Base-by-base conservation (phyloP, 1,140 invertebrate genomes). In the Papilio aristodemus region DNA sequence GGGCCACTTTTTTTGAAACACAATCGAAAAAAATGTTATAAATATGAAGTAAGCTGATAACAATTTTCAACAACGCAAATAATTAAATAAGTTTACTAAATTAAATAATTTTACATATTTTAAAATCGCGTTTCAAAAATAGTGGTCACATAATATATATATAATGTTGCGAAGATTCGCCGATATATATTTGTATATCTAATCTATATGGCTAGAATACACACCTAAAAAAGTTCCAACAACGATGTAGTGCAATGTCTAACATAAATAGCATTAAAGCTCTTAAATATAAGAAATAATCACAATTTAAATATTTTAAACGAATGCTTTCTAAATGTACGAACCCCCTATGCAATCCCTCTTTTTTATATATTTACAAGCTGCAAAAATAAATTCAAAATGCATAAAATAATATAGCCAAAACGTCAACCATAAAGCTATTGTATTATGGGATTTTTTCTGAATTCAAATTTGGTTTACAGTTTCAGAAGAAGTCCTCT, bases 1-100 rank as follows among this genome's bases (percentile, higher is more conserved):
- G 4, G 64, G 69, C 71, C 79, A 77, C 72, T 72, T 71, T 81
- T 83, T 84, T 83, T 78, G 79, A 83, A 88, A 83, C 66, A 73
- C 71, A 22, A 58, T 66, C 67, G 39, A 43, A 57, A 46, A 69
- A 69, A 72, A 41, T 69, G 27, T 36, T 13, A 76, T 67, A 75
- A 68, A 57, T 70, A 69, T 73, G 69, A 3, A 32, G 6, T 2
- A 32, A 32, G 27, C 6, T 32, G 27, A 32, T 32, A 6, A 3
- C 27, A 32, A 32, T 32, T 32, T 32, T 32, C 27, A 3, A 32
- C 2, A 32, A 32, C 27, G 6, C 27, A 32, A 32, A 32, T 32
- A 3, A 62, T 39, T 57, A 68, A 59, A 46, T 37, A 67, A 66
- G 46, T 72, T 27, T 57, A 27, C n/a, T 7, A 32, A 27, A 25